phyloP scores from a whole-genome alignment of 2,888 invertebrate genomes.

The Syrista parreyssii region DNA sequence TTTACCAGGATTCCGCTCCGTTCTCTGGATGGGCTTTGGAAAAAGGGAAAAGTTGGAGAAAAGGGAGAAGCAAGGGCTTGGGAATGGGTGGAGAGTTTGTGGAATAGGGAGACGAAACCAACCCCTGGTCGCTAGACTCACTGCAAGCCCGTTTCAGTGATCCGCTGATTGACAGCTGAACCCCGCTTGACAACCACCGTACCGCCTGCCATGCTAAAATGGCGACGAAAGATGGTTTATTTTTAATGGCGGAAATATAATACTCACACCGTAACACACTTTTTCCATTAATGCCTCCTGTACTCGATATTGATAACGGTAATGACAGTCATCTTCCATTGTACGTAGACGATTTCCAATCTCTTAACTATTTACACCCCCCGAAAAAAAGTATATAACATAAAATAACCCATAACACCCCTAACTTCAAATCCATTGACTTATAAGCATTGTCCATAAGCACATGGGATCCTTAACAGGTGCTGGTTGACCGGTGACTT shows the following conservation, averaged over 20 bases:
- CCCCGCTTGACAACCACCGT: conserved; percentile 36
- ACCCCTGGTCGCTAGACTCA: conserved; percentile 24
- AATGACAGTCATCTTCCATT: conserved; percentile 6
- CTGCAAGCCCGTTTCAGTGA: conserved; percentile 51
- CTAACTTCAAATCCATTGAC: background rate
- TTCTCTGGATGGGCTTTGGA: conserved; percentile 17
- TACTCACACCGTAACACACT: conserved; percentile 19
- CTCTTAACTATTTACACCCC: background rate
- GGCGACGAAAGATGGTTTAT: conserved; percentile 62
- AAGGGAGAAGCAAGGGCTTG: conserved; percentile 25
- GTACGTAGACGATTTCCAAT: background rate
- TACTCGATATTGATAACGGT: conserved; percentile 17
- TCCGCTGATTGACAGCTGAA: conserved; percentile 61
- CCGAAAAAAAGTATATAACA: background rate
- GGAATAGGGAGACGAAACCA: conserved; percentile 36
- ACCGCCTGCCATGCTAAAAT: conserved; percentile 53
- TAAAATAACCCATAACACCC: background rate
- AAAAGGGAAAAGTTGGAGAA: conserved; percentile 42
- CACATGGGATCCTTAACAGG: background rate
- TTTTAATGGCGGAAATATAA: conserved; percentile 53
- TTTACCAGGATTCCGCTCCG: conserved; percentile 46
- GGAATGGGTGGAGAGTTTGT: conserved; percentile 15
- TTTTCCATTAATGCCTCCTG: conserved; percentile 25
- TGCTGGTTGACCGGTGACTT: background rate
- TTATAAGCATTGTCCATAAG: background rate